phyloP scores from a whole-genome alignment of 2,888 invertebrate species.

The Caenorhabditis auriculariae region DNA sequence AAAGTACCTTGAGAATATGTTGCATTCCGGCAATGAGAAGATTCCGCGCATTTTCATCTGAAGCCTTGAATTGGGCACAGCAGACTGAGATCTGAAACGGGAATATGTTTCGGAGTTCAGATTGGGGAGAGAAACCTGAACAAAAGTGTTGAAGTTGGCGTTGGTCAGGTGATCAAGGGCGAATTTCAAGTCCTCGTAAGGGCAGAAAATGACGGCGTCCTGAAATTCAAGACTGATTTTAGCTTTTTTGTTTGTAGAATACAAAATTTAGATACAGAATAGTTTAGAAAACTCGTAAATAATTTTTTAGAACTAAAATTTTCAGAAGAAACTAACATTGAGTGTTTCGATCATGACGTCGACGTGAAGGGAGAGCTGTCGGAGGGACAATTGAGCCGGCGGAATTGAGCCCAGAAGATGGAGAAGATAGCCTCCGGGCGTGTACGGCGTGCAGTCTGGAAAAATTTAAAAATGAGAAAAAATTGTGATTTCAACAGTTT shows the following conservation, averaged over 20 bases:
- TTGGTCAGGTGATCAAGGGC: constrained; percentile 32
- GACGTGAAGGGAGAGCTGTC: constrained; percentile 43
- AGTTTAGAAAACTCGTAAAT: background rate
- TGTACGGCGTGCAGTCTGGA: constrained; percentile 40
- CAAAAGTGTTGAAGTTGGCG: constrained; percentile 40
- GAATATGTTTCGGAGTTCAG: too few relatives aligned
- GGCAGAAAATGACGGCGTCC: constrained; percentile 33
- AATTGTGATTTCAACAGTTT: background rate
- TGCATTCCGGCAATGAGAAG: constrained; percentile 39
- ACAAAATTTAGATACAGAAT: background rate
- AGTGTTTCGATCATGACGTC: constrained; percentile 48
- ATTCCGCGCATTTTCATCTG: constrained; percentile 21
- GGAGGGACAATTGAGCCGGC: constrained; percentile 14
- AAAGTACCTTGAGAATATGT: constrained; percentile 16
- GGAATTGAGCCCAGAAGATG: constrained; percentile 30
- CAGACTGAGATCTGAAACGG: constrained; percentile 39
- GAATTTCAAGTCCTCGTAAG: constrained; percentile 45
- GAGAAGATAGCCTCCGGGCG: constrained; percentile 42
- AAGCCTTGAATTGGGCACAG: constrained; percentile 24
- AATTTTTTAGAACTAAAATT: background rate
- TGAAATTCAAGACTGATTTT: constrained; percentile 2
- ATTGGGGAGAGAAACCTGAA: constrained; percentile 34
- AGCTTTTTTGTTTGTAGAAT: background rate
- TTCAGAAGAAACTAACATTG: constrained; percentile 12
- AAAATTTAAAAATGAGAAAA: constrained; percentile 7